Evolutionary conservation across 2,888 invertebrate species (phyloP), one percentile per base, ranked within the genome.

Genomic region (Cantharis lateralis): DNA sequence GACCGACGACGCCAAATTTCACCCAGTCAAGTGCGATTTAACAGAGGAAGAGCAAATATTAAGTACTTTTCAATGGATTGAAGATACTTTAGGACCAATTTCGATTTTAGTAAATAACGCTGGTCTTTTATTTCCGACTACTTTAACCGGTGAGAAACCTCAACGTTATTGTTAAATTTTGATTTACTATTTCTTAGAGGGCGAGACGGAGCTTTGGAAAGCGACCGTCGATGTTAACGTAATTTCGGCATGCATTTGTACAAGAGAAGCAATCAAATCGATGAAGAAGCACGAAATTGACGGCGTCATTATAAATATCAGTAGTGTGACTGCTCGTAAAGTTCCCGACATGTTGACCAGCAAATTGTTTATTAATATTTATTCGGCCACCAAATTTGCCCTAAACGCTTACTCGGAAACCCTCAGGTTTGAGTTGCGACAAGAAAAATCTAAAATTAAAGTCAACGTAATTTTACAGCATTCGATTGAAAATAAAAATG

Each of bases 221-320:
- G 75, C 78, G 26, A 79, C 83, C 9, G 24, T 84, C n/a, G 82
- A 84, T 71, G 82, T 83, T 9, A 84, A 84, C 71, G 74, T 84
- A 0, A 68, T 83, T 11, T 82, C 79, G 1, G 71, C 61, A 13
- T 77, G 77, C 11, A 79, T 84, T 11, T 82, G 81, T n/a, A 78
- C 81, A 11, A 75, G 81, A 28, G 82, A 83, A 75, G 81, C 81
- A 9, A 72, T 84, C 2, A 80, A 80, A 71, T 81, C 77, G 11
- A 83, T 84, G 84, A 79, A 79, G 48, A 75, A 75, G 18, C 80
- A 81, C 68, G 72, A 77, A 1, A 80, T 84, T 15, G 82, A 82
- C 63, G 77, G 77, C 15, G 32, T 74, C n/a, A 72, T 75, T 48
- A 74, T 78, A 20, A 71, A 78, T 26, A 70, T 78, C 10, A 75